Percentiles rank a stretch among this genome's conserved stretches.
These are phyloP conservation scores for Nothocercus nigrocapillus DNA, from an alignment of 2,113 vertebrate species.

Conservation along the genomic window DNA sequence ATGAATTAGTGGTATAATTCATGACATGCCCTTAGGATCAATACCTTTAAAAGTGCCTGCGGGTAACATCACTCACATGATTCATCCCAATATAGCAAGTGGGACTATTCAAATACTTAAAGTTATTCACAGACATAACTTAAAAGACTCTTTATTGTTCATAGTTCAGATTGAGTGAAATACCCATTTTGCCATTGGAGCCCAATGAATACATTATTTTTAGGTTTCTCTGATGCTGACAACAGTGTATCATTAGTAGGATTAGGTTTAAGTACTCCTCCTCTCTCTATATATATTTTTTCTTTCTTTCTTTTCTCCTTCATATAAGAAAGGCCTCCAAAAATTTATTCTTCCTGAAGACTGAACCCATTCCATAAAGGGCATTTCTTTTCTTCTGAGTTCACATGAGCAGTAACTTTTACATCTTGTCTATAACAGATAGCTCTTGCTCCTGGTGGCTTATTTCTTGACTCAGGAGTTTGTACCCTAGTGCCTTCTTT, in stretches of 20 bases:
- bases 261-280: background rate
- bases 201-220: background rate
- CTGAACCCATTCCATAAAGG: background rate
- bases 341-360: background rate
- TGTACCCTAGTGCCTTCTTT: background rate
- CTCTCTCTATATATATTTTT: background rate
- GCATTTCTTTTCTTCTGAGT: background rate
- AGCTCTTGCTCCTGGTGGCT: background rate
- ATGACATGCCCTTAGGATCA: background rate
- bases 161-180: background rate
- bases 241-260: background rate
- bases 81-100: background rate
- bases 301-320: background rate
- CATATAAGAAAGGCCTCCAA: background rate
- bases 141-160: background rate
- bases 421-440: background rate
- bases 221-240: background rate
- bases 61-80: background rate
- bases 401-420: background rate
- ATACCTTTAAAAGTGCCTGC: background rate
- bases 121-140: background rate
- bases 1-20: slow-evolving; percentile 30
- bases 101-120: background rate
- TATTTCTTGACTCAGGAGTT: background rate
- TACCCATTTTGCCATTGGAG: background rate